A percentile compares a stretch with the other conserved stretches of the same genome.
Evolutionary conservation across 2,113 vertebrate species (phyloP).

Genomic region (Anthoscopus minutus): DNA sequence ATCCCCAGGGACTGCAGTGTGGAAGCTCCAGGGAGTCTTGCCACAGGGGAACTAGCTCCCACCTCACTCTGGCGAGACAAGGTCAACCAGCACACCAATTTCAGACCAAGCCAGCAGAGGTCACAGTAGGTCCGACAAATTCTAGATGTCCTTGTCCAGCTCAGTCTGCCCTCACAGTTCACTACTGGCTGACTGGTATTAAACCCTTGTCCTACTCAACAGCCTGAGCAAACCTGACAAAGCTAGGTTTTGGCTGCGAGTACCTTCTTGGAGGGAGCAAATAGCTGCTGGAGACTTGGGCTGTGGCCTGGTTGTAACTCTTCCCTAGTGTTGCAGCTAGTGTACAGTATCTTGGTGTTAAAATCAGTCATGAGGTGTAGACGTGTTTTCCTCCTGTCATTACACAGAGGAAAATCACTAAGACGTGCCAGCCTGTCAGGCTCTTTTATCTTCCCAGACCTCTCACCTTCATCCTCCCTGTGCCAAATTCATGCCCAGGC

Average conservation of each 20-base stretch:
- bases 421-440: background rate
- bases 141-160: background rate
- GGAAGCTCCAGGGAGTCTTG: background rate
- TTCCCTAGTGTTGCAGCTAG: background rate
- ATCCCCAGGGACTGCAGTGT: background rate
- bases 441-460: background rate
- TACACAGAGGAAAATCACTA: background rate
- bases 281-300: background rate
- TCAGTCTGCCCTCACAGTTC: background rate
- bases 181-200: background rate
- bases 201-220: background rate
- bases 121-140: slow-evolving; percentile 57
- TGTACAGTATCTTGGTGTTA: background rate
- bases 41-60: background rate
- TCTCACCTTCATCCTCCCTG: slow-evolving; percentile 6
- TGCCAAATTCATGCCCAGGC: background rate
- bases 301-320: background rate
- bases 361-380: slow-evolving; percentile 29
- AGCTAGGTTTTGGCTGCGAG: background rate
- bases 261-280: background rate
- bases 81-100: background rate
- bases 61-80: background rate
- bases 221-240: background rate
- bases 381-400: background rate
- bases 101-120: slow-evolving; percentile 63